Evolutionary conservation across 23 tunicate species (phyloP).

Genomic region (Aplidium turbinatum): DNA sequence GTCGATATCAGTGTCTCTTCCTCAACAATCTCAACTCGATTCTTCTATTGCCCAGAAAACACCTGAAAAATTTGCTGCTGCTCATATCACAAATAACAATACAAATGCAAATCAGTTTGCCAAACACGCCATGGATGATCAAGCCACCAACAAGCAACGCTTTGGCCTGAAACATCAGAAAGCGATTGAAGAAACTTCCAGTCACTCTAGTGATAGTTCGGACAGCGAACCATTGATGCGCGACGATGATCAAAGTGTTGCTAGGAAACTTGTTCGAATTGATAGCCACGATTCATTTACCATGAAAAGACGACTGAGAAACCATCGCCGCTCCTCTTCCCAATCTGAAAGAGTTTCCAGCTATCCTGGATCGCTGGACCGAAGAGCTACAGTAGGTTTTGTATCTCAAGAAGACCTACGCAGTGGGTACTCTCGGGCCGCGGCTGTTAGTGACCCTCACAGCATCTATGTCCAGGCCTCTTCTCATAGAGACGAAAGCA

Average conservation of each 20-base stretch:
- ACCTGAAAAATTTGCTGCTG: no score
- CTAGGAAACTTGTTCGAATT: conserved; percentile 48
- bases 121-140: no score
- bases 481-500: not conserved
- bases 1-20: no score
- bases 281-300: conserved; percentile 62
- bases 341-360: not conserved
- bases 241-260: conserved; percentile 15
- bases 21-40: no score
- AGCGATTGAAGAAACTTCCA: no score
- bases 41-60: no score
- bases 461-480: not conserved
- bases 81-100: no score
- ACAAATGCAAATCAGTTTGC: no score
- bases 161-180: no score
- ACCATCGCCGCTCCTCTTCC: conserved; percentile 33
- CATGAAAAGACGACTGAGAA: conserved; percentile 45
- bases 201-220: conserved; percentile 8
- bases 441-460: not conserved
- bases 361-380: not conserved
- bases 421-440: not conserved
- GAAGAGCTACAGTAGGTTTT: conserved; percentile 28
- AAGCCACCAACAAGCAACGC: no score
- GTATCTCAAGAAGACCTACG: conserved; percentile 23
- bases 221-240: conserved; percentile 39